These are phyloP conservation scores for Stegodyphus mimosarum DNA, from an alignment of 1,140 invertebrate species.

Conservation along the genomic window DNA sequence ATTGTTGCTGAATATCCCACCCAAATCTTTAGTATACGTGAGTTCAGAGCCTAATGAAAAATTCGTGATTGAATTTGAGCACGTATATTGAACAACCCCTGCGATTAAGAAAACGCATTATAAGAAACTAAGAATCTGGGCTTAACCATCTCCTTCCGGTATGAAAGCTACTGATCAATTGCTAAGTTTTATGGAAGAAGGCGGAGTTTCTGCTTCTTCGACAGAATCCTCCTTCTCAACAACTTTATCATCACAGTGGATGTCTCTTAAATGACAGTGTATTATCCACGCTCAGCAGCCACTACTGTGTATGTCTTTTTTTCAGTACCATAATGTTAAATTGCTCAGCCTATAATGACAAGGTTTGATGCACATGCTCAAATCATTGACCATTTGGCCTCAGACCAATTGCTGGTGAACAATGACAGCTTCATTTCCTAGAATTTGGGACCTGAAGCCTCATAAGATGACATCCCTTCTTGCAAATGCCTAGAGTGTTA, in stretches of 20 bases:
- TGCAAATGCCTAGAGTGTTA: no score
- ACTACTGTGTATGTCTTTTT: no score
- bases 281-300: neutral
- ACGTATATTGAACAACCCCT: constrained; percentile 25
- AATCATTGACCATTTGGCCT: no score
- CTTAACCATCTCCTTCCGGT: constrained; percentile 47
- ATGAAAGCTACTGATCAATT: neutral
- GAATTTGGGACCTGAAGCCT: no score
- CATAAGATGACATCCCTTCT: no score
- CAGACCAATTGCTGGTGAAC: no score
- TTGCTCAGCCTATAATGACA: no score
- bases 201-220: neutral
- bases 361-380: no score
- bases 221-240: constrained; percentile 4
- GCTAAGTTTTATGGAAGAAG: neutral
- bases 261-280: constrained; percentile 19
- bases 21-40: constrained; percentile 5
- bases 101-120: constrained; percentile 45
- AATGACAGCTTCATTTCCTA: no score
- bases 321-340: no score
- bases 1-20: constrained; percentile 33
- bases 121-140: constrained; percentile 31
- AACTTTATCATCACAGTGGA: constrained; percentile 44
- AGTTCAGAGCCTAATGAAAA: constrained; percentile 38
- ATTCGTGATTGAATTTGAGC: constrained; percentile 46